A percentile compares a stretch with the other conserved stretches of the same genome.
phyloP scores from a whole-genome alignment of 2,797 vertebrate genomes.

The Tachyglossus aculeatus region DNA sequence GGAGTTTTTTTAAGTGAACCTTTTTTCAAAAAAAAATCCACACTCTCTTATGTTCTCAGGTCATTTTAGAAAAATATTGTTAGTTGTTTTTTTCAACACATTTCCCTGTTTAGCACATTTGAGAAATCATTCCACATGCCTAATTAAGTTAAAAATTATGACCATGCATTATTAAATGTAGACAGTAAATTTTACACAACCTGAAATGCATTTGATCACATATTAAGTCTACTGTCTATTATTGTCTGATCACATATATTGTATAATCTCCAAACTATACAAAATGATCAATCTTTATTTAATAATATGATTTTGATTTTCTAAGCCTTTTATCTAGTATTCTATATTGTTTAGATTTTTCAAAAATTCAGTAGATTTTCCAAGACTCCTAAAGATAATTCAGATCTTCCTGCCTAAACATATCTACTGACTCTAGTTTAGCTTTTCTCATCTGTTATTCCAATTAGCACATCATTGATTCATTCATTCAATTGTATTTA shows the following conservation, averaged over 20 bases:
- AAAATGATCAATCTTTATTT: too few relatives aligned
- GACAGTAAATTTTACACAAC: neutral
- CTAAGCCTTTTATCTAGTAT: too few relatives aligned
- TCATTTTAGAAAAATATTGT: neutral
- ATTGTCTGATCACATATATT: too few relatives aligned
- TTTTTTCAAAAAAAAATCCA: neutral
- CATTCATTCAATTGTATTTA: too few relatives aligned
- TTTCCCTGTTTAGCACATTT: neutral
- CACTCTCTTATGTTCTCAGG: neutral
- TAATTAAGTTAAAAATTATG: constrained; percentile 19
- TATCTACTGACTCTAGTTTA: too few relatives aligned
- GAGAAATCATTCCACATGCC: neutral
- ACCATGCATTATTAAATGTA: neutral
- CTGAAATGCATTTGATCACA: neutral
- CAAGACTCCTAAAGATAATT: too few relatives aligned
- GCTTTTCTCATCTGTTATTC: too few relatives aligned
- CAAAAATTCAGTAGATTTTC: too few relatives aligned
- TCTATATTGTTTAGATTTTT: too few relatives aligned
- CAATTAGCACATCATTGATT: too few relatives aligned
- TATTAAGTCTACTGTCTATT: constrained; percentile 3
- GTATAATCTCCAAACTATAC: too few relatives aligned
- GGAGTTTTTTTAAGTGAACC: neutral
- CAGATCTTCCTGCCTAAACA: too few relatives aligned
- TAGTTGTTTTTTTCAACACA: constrained; percentile 10
- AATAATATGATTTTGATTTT: neutral